Base-by-base conservation (phyloP, 2,113 vertebrate species). In the Anthoscopus minutus region DNA sequence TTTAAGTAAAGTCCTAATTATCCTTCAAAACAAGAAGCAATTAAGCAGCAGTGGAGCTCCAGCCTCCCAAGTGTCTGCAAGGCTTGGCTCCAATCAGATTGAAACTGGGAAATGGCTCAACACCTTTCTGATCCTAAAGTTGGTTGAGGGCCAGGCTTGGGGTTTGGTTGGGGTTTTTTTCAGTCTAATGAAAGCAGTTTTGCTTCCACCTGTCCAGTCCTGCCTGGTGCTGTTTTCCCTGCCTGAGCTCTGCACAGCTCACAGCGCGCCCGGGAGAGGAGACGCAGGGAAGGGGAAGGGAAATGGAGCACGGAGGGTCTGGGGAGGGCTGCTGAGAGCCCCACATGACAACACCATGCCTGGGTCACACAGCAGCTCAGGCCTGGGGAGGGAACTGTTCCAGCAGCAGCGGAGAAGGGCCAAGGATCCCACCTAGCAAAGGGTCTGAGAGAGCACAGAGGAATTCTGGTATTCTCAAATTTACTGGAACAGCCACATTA, bases 1-100 rank as follows among this genome's bases (percentile, higher is more conserved):
- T 97, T 97, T 90, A 97, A 96, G 93, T 40, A 74, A 96, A 92
- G 78, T 94, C 92, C 93, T 80, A 90, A 95, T 94, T 92, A 94
- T 89, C 81, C 88, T 92, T 65, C 94, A 95, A 94, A 95, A 97
- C 93, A 96, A 95, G 94, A 79, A 92, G 82, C 90, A 95, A 93
- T 96, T 96, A 95, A 92, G 65, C 82, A 92, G 86, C 60, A 90
- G 88, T 40, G 45, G 79, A 92, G 88, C 85, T 77, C 60, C 5
- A 2, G 81, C 89, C 93, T 90, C 66, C 81, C 65, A 81, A 84
- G 70, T 5, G 10, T 60, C 86, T 81, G 67, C 58, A 74, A 86
- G 76, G 92, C 73, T 86, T 13, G 9, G 93, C 90, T 96, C 90
- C 80, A 64, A 47, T 38, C 93, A 86, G 86, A 74, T 5, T 74